Evolutionary conservation across 2,113 vertebrate species (phyloP).

Genomic region (Corynorhinus townsendii): DNA sequence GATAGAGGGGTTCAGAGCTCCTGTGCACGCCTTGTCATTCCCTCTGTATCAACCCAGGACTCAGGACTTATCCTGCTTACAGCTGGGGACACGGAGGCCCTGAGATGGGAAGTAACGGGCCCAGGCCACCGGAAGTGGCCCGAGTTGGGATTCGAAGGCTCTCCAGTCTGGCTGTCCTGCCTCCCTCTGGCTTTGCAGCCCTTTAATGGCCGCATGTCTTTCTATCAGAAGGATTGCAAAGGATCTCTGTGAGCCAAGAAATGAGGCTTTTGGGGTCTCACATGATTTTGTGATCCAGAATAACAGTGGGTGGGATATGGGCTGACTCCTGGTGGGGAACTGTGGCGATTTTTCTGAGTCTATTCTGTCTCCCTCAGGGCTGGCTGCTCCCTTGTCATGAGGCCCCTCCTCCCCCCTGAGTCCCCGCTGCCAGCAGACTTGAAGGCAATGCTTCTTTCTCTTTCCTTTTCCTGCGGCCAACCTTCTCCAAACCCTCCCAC

Average conservation of each 20-base stretch:
- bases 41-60: background rate
- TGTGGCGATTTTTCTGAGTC: background rate
- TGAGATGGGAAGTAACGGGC: background rate
- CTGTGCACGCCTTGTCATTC: rapidly evolving
- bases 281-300: background rate
- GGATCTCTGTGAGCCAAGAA: background rate
- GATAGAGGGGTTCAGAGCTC: background rate
- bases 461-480: background rate
- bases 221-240: background rate
- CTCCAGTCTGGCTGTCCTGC: background rate
- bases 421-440: background rate
- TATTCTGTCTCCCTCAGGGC: background rate
- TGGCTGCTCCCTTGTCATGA: background rate
- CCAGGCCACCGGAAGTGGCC: background rate
- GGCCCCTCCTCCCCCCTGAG: rapidly evolving
- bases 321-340: background rate
- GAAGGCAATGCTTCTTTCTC: background rate
- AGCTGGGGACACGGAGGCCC: background rate
- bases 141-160: background rate
- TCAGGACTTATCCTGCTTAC: background rate
- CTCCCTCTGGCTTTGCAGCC: no score
- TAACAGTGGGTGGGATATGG: background rate
- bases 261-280: background rate
- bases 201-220: background rate
- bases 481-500: background rate